Conservation (phyloP, 2,888 invertebrate species). For the Brenthis daphne region DNA sequence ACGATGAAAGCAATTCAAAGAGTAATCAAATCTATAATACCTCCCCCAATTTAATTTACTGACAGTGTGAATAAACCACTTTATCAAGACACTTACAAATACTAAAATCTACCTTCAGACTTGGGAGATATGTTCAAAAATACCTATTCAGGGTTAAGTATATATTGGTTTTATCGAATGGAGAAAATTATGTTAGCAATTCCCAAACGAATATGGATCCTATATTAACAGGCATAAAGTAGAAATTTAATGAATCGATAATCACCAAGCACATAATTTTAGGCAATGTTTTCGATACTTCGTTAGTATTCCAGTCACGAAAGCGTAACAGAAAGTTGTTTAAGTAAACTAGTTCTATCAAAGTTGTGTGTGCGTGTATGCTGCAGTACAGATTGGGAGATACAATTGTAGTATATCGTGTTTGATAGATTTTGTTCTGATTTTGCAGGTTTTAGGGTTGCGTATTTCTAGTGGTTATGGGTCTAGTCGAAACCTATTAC, state of each 20-base stretch:
- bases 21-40: slow-evolving; percentile 40
- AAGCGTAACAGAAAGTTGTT: slow-evolving; percentile 40
- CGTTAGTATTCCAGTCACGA: slow-evolving; percentile 44
- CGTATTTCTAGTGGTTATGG: no score
- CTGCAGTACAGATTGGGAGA: slow-evolving; percentile 2
- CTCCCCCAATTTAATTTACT: slow-evolving; percentile 39
- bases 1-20: slow-evolving; percentile 37
- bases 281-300: slow-evolving; percentile 42
- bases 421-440: neutral
- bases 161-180: slow-evolving; percentile 31
- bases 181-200: slow-evolving; percentile 33
- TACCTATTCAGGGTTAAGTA: slow-evolving; percentile 5
- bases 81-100: neutral
- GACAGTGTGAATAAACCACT: slow-evolving; percentile 28
- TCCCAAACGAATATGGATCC: slow-evolving; percentile 26
- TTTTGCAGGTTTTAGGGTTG: no score
- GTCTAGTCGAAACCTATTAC: no score
- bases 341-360: slow-evolving; percentile 39
- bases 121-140: slow-evolving; percentile 8
- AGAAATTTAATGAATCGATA: neutral
- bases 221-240: slow-evolving; percentile 24
- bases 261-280: slow-evolving; percentile 30
- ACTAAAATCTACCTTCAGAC: slow-evolving; percentile 14
- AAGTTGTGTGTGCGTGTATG: slow-evolving; percentile 25
- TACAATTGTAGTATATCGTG: neutral